Percentiles rank a stretch among this genome's conserved stretches.
Conservation (phyloP, 37 sponge, comb jelly and placozoan species). For the Chondrosia reniformis region DNA sequence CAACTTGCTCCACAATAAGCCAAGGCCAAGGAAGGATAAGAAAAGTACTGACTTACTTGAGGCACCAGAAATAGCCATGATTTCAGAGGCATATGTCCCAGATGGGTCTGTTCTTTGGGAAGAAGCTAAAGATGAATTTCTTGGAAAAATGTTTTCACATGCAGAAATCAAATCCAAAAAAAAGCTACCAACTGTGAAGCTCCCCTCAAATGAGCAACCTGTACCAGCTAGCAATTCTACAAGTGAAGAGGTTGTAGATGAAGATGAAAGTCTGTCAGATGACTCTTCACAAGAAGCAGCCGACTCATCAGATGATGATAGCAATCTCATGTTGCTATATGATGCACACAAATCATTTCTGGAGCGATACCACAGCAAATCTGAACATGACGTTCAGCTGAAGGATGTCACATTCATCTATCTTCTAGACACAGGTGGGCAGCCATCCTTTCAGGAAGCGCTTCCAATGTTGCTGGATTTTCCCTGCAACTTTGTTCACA, state of each 20-base stretch:
- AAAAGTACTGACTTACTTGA: background rate
- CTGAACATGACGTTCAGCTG: background rate
- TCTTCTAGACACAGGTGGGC: slow-evolving; percentile 6
- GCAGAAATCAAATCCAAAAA: too few species aligned
- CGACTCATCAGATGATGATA: background rate
- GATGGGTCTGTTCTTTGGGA: too few species aligned
- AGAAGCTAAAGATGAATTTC: too few species aligned
- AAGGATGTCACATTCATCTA: background rate
- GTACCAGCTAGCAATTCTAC: too few species aligned
- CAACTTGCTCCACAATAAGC: background rate
- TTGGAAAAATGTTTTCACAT: too few species aligned
- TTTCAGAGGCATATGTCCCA: too few species aligned
- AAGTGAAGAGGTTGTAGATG: background rate
- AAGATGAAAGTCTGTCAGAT: too few species aligned
- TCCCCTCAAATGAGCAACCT: too few species aligned
- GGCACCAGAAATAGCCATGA: background rate
- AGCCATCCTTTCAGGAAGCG: slow-evolving; percentile 4
- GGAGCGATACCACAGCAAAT: background rate
- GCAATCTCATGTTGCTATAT: background rate
- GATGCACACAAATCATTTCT: background rate
- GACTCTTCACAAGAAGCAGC: background rate
- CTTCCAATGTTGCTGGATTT: slow-evolving; percentile 3
- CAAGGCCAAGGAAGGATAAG: background rate
- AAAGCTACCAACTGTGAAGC: too few species aligned
- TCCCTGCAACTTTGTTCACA: background rate